phyloP scores from a whole-genome alignment of 2,797 vertebrate species.

The Vespertilio murinus region DNA sequence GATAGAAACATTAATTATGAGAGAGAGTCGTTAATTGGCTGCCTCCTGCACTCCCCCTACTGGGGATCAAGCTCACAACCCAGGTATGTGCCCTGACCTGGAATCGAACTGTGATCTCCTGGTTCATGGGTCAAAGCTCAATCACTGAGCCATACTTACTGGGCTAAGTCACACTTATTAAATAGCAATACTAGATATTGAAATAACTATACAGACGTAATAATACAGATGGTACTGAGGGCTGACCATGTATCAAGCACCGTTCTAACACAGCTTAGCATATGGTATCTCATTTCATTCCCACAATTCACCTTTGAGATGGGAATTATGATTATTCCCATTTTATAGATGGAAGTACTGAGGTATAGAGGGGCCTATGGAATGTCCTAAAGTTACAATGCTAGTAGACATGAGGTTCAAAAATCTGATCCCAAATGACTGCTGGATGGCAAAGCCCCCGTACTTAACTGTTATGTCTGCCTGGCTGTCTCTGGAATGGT shows the following conservation, averaged over 20 bases:
- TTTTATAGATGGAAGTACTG: neutral
- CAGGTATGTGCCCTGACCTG: too few species aligned
- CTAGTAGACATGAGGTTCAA: neutral
- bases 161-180: neutral
- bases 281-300: neutral
- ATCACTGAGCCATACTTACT: too few species aligned
- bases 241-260: neutral
- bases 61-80: too few species aligned
- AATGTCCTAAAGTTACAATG: neutral
- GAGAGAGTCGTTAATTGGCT: too few species aligned
- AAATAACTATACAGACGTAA: neutral
- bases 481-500: neutral
- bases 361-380: neutral
- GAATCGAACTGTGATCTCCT: too few species aligned
- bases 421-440: neutral
- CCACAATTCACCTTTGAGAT: neutral
- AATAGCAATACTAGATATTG: neutral
- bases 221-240: neutral
- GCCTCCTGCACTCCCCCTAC: too few species aligned
- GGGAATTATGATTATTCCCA: neutral
- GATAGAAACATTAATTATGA: too few species aligned
- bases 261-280: neutral
- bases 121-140: too few species aligned
- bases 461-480: neutral
- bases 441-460: neutral